Evolutionary conservation across 2,888 invertebrate genomes (phyloP).

Genomic region (Minunthozetes semirufus): DNA sequence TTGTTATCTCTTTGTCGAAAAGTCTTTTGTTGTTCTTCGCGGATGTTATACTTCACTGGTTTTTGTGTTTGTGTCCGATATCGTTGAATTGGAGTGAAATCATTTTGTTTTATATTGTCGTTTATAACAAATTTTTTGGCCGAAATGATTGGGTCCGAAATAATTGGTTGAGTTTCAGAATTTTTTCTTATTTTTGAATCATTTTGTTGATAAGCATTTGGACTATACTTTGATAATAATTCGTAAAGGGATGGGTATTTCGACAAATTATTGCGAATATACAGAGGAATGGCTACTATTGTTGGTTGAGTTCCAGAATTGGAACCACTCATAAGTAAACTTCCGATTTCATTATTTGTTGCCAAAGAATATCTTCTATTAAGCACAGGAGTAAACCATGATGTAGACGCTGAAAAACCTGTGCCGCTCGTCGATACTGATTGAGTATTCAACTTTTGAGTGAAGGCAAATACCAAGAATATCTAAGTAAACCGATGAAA

Average conservation of each 20-base stretch:
- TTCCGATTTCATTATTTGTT: background rate
- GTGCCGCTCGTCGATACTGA: background rate
- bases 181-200: background rate
- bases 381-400: background rate
- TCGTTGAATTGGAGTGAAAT: background rate
- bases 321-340: background rate
- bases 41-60: background rate
- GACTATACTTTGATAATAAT: background rate
- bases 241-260: constrained; percentile 9
- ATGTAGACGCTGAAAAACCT: background rate
- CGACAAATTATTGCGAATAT: constrained; percentile 3
- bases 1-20: background rate
- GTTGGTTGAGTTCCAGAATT: constrained; percentile 8
- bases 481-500: too few species aligned
- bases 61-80: background rate
- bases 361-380: background rate
- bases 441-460: too few species aligned
- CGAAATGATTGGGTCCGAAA: background rate
- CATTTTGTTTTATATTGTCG: too few species aligned
- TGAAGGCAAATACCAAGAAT: too few species aligned
- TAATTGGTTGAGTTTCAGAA: background rate
- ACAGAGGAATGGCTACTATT: constrained; percentile 26
- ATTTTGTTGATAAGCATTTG: background rate
- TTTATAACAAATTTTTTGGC: background rate
- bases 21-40: background rate